These are phyloP conservation scores for Caranx ignobilis DNA, from an alignment of 2,113 vertebrate species.

Conservation along the genomic window DNA sequence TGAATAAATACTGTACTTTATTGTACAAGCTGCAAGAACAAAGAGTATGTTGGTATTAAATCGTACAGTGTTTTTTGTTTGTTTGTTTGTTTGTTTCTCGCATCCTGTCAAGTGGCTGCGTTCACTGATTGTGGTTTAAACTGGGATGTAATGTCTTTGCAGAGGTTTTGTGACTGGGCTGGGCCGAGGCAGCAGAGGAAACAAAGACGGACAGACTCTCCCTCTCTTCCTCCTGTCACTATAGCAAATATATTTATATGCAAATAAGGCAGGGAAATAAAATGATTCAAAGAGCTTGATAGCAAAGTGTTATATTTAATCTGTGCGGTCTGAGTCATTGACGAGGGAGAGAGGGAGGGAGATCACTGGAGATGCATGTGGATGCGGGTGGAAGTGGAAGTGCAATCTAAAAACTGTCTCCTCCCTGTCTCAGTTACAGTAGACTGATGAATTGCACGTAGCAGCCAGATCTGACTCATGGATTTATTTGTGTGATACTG, in stretches of 20 bases:
- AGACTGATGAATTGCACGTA: conserved; percentile 13
- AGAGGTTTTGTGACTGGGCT: conserved; percentile 13
- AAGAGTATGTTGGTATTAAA: conserved; percentile 17
- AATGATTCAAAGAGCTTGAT: conserved; percentile 48
- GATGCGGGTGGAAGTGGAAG: conserved; percentile 21
- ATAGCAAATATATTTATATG: conserved; percentile 53
- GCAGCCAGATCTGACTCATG: conserved; percentile 26
- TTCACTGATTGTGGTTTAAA: conserved; percentile 37
- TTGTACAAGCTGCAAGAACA: conserved; percentile 14
- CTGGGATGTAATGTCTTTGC: conserved; percentile 40
- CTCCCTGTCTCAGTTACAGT: conserved; percentile 15
- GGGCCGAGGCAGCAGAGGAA: conserved; percentile 23
- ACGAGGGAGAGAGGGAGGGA: not conserved
- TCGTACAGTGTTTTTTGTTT: not conserved
- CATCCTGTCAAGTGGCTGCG: conserved; percentile 20
- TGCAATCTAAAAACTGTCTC: conserved; percentile 52
- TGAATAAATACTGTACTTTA: conserved; percentile 25
- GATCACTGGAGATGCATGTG: conserved; percentile 24
- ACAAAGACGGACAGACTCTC: conserved; percentile 16
- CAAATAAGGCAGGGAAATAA: conserved; percentile 53
- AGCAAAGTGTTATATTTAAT: conserved; percentile 55
- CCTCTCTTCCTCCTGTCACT: conserved; percentile 5
- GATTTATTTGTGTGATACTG: not conserved
- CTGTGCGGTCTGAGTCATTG: conserved; percentile 31
- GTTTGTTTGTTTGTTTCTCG: no score